Evolutionary conservation across 2,797 vertebrate genomes (phyloP).

Genomic region (Gymnopithys bicolor): DNA sequence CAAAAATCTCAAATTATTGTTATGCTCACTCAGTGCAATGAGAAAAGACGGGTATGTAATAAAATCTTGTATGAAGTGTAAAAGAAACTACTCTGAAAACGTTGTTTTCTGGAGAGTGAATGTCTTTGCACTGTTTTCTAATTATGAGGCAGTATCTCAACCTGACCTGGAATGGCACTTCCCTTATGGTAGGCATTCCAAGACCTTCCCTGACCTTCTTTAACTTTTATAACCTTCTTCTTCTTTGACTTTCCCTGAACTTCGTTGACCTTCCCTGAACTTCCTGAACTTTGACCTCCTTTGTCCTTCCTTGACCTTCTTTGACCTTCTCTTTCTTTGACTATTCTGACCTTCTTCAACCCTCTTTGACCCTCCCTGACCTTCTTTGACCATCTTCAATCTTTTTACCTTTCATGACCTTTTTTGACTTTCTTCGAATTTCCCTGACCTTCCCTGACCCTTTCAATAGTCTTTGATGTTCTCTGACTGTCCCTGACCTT

Average conservation of each 20-base stretch:
- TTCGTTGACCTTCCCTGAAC: background rate
- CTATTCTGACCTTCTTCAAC: too few species aligned
- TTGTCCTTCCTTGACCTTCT: background rate
- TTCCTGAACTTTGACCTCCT: background rate
- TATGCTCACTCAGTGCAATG: conserved; percentile 96
- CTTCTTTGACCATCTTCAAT: background rate
- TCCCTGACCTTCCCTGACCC: background rate
- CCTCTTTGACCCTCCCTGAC: too few species aligned
- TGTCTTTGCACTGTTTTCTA: background rate
- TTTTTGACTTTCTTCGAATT: too few species aligned
- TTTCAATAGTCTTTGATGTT: background rate
- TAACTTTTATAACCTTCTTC: background rate
- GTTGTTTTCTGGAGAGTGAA: background rate
- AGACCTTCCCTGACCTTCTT: background rate
- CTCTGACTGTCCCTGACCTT: background rate
- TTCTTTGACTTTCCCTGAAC: background rate
- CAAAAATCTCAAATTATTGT: conserved; percentile 91
- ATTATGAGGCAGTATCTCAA: background rate
- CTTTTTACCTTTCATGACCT: too few species aligned
- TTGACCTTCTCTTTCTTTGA: background rate
- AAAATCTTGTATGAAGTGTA: too few species aligned
- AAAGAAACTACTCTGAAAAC: background rate
- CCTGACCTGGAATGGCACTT: background rate
- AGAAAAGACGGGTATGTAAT: conserved; percentile 89
- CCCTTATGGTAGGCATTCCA: background rate